Evolutionary conservation across 2,888 invertebrate species (phyloP).

Genomic region (Phymatocera aterrima): DNA sequence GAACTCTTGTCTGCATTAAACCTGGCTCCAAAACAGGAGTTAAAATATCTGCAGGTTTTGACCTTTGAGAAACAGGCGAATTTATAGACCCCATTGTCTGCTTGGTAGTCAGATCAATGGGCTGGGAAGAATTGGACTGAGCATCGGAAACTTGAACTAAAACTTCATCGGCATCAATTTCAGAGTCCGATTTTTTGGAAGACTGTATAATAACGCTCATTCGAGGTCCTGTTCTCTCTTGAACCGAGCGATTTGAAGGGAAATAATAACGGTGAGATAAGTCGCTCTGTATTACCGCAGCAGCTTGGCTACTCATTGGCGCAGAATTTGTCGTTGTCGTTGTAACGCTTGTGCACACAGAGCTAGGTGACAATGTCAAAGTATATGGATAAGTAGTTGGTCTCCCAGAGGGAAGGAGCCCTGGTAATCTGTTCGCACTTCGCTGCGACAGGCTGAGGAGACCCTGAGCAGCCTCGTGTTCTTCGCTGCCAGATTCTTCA

Average conservation of each 20-base stretch:
- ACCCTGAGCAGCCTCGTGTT: slow-evolving; percentile 91
- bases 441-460: slow-evolving; percentile 84
- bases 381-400: slow-evolving; percentile 84
- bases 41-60: slow-evolving; percentile 75
- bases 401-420: slow-evolving; percentile 79
- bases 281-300: slow-evolving; percentile 65
- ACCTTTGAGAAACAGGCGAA: slow-evolving; percentile 58
- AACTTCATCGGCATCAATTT: slow-evolving; percentile 58
- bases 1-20: slow-evolving; percentile 80
- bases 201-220: slow-evolving; percentile 60
- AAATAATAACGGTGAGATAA: slow-evolving; percentile 71
- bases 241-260: slow-evolving; percentile 65
- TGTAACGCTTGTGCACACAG: slow-evolving; percentile 55
- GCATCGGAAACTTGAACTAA: slow-evolving; percentile 51
- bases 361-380: slow-evolving; percentile 57
- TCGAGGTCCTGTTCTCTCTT: slow-evolving; percentile 53
- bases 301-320: slow-evolving; percentile 54
- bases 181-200: slow-evolving; percentile 59
- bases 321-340: slow-evolving; percentile 44
- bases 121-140: slow-evolving; percentile 59
- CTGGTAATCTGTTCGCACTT: slow-evolving; percentile 74
- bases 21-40: slow-evolving; percentile 81
- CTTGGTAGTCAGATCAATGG: slow-evolving; percentile 75
- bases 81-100: slow-evolving; percentile 54
- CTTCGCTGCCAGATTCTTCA: slow-evolving; percentile 74